Conservation (phyloP, 2,888 invertebrate genomes). For the Helicoverpa assulta region DNA sequence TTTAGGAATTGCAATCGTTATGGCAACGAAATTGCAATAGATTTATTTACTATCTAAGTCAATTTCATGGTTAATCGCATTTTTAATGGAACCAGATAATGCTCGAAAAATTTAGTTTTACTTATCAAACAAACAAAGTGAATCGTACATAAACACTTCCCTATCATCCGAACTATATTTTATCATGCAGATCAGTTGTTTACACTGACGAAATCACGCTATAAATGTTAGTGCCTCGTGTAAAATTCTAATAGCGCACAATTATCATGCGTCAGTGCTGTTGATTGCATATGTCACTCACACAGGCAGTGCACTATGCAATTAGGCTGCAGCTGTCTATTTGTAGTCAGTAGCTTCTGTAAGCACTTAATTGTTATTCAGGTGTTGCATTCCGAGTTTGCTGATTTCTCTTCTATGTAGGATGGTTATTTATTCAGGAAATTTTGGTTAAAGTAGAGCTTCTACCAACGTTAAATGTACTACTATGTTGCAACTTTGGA, state of each 20-base stretch:
- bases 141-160: no score
- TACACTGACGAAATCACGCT: not conserved
- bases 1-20: not conserved
- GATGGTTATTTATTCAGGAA: not conserved
- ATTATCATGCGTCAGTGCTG: not conserved
- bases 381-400: conserved; percentile 15
- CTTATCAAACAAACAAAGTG: no score
- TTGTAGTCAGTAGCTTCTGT: conserved; percentile 25
- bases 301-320: conserved; percentile 4
- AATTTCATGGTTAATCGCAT: no score
- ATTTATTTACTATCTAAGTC: not conserved
- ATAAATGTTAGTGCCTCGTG: not conserved
- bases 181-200: not conserved
- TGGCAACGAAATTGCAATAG: not conserved
- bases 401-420: conserved; percentile 3
- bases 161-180: not conserved
- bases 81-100: no score
- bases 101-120: no score
- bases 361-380: not conserved
- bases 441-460: not conserved
- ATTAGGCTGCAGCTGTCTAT: conserved; percentile 12
- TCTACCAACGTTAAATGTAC: not conserved
- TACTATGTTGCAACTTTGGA: no score
- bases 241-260: not conserved
- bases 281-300: conserved; percentile 7